Evolutionary conservation across 2,113 vertebrate species (phyloP).

Genomic region (Brachyhypopomus gauderio): DNA sequence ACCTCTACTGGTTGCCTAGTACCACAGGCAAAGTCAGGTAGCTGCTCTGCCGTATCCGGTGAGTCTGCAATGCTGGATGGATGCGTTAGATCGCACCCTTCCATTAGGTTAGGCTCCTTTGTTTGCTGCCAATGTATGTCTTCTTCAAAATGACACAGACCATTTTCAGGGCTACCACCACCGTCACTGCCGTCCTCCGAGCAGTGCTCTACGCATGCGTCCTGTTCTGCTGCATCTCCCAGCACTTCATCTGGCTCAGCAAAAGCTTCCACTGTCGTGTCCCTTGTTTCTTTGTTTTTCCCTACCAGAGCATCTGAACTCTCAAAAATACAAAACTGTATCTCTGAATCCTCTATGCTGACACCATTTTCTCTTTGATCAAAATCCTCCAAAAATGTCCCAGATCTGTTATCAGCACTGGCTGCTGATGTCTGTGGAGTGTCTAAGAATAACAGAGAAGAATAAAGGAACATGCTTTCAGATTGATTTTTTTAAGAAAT

Average conservation of each 20-base stretch:
- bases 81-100: background rate
- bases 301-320: slow-evolving; percentile 5
- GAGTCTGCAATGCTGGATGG: background rate
- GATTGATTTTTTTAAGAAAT: background rate
- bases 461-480: background rate
- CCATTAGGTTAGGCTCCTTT: background rate
- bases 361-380: background rate
- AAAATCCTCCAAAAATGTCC: background rate
- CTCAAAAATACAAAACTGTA: background rate
- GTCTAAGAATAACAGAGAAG: slow-evolving; percentile 21
- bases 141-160: slow-evolving; percentile 2
- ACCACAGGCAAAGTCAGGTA: background rate
- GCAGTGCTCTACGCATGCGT: background rate
- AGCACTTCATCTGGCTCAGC: background rate
- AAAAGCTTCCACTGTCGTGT: background rate
- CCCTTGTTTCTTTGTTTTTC: background rate
- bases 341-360: slow-evolving; percentile 6
- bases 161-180: background rate
- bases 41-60: background rate
- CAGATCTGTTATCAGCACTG: background rate
- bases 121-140: background rate
- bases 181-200: background rate
- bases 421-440: background rate
- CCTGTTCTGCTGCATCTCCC: background rate
- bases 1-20: background rate